These are phyloP conservation scores for Luffia ferchaultella DNA, from an alignment of 2,888 invertebrate genomes.

Conservation along the genomic window DNA sequence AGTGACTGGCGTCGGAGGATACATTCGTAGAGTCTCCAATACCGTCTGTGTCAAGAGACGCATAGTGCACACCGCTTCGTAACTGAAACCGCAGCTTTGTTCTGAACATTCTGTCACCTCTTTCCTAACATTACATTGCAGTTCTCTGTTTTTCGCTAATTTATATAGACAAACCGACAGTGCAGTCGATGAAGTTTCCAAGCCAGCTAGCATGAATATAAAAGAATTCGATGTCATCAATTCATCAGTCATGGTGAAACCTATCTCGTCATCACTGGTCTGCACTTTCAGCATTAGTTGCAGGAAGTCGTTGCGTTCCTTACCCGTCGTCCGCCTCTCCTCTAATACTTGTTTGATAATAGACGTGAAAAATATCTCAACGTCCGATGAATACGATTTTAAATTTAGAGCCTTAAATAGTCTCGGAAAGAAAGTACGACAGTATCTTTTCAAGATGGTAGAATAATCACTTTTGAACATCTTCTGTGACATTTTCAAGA, in stretches of 20 bases:
- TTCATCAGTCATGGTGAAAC: slow-evolving; percentile 48
- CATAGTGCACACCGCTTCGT: slow-evolving; percentile 47
- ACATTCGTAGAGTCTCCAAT: slow-evolving; percentile 44
- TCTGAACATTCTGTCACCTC: slow-evolving; percentile 41
- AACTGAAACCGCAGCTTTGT: slow-evolving; percentile 35
- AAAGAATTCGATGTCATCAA: slow-evolving; percentile 58
- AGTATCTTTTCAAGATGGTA: slow-evolving; percentile 47
- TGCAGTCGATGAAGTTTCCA: slow-evolving; percentile 52
- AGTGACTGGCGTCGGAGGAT: slow-evolving; percentile 51
- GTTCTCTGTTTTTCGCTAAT: slow-evolving; percentile 40
- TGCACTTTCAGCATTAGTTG: slow-evolving; percentile 58
- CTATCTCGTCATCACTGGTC: slow-evolving; percentile 33
- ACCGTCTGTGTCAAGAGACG: slow-evolving; percentile 34
- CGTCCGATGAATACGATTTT: slow-evolving; percentile 42
- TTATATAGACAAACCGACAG: slow-evolving; percentile 54
- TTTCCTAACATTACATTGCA: slow-evolving; percentile 37
- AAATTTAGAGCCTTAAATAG: slow-evolving; percentile 51
- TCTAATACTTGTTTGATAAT: slow-evolving; percentile 47
- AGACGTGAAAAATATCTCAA: slow-evolving; percentile 45
- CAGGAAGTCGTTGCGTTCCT: slow-evolving; percentile 45
- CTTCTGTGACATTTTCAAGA: slow-evolving; percentile 50
- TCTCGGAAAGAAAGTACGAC: slow-evolving; percentile 46
- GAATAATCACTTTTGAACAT: slow-evolving; percentile 47
- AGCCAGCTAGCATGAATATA: slow-evolving; percentile 58
- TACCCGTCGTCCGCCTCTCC: slow-evolving; percentile 37